Evolutionary conservation across 2,888 invertebrate genomes (phyloP), one percentile per base, ranked within the genome.

Genomic region (Drosophila mimetica): DNA sequence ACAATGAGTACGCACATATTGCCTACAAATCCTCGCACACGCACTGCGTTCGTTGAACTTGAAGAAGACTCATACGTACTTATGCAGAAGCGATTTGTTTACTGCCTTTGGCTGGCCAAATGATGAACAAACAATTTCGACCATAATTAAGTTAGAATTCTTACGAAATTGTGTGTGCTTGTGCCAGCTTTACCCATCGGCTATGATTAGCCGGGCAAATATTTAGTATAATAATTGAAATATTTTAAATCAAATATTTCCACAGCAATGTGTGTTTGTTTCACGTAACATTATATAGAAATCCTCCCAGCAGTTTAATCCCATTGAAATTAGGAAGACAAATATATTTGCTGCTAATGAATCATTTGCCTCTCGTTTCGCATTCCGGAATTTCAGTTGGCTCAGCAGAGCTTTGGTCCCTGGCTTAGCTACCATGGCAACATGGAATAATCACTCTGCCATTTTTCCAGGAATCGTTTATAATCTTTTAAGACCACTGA

Each of bases 21-120:
- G 61, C 66, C 65, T 79, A 75, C 70, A 76, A 65, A 73, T 71
- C 82, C 71, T 53, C 70, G 66, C 79, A 73, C 69, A 74, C 64
- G 65, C 69, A 70, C 44, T 25, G 53, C 85, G 81, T 84, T 77
- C 85, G 65, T 75, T 84, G 81, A 84, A 81, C 81, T 76, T 75
- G 55, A 7, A 30, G n/a, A 18, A 37, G 28, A 20, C 34, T 42
- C 28, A 32, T 39, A 22, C 36, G 44, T 57, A 32, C 57, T 57
- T 46, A 30, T 22, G 16, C 18, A 25, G 30, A 66, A 47, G 46
- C 50, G 55, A 51, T 48, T 50, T 66, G 54, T 54, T 48, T 36
- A 64, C 34, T 47, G 67, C 67, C 67, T 39, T 36, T 18, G 55
- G 66, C 55, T 32, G 50, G 13, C 37, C 65, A 53, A 41, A 61